Percentiles rank a stretch among this genome's conserved stretches.
These are phyloP conservation scores for Urocynchramus pylzowi DNA, from an alignment of 2,113 vertebrate species.

Conservation along the genomic window DNA sequence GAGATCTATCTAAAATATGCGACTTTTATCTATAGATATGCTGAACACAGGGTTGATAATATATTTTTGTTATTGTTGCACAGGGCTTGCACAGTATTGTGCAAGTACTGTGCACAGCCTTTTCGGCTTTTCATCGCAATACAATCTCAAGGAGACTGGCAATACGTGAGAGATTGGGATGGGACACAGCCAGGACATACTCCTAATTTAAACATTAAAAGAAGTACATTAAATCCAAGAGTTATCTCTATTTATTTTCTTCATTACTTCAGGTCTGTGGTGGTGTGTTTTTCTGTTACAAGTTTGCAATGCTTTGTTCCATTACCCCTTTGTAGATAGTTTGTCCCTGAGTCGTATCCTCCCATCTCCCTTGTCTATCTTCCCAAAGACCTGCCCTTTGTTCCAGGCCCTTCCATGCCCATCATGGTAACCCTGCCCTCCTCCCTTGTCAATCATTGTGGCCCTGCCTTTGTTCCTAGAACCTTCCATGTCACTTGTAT, in stretches of 20 bases:
- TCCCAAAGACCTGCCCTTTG: not conserved
- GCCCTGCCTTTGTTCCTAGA: not conserved
- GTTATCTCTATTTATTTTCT: not conserved
- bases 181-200: not conserved
- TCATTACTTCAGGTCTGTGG: not conserved
- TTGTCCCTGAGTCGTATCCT: not conserved
- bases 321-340: not conserved
- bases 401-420: not conserved
- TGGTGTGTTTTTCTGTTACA: not conserved
- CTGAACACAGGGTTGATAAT: not conserved
- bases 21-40: not conserved
- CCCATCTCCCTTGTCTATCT: not conserved
- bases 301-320: not conserved
- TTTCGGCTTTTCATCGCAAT: not conserved
- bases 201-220: not conserved
- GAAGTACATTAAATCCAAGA: not conserved
- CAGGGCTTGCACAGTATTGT: not conserved
- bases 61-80: not conserved
- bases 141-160: not conserved
- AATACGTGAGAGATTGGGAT: too few species aligned
- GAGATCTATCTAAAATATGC: not conserved
- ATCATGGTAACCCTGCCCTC: not conserved
- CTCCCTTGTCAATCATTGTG: not conserved
- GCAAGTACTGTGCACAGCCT: too few species aligned
- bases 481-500: not conserved